phyloP scores from a whole-genome alignment of 2,113 vertebrate species.

The Etheostoma cragini region DNA sequence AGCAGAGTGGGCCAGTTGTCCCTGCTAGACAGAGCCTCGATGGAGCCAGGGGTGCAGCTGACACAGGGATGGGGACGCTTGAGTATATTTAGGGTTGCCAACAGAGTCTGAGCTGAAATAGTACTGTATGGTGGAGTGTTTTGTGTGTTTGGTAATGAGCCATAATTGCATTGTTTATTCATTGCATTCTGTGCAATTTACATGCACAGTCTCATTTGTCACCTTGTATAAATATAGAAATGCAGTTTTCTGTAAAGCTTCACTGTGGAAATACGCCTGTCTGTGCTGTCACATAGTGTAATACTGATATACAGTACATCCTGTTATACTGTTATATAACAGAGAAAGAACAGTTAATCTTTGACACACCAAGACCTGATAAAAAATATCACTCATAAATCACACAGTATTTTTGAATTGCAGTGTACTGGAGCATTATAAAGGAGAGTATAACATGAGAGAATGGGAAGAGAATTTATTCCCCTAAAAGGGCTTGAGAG shows the following conservation, averaged over 20 bases:
- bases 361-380: not conserved
- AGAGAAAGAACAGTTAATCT: not conserved
- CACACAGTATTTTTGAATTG: constrained; percentile 1
- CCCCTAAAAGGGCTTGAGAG: no score
- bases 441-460: not conserved
- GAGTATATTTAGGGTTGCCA: constrained; percentile 19
- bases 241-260: not conserved
- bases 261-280: not conserved
- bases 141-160: not conserved
- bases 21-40: constrained; percentile 4
- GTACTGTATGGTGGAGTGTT: not conserved
- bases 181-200: constrained; percentile 37
- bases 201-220: constrained; percentile 29
- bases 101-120: constrained; percentile 22
- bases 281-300: not conserved
- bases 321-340: not conserved
- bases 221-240: constrained; percentile 36
- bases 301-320: not conserved
- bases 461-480: no score
- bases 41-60: constrained; percentile 9
- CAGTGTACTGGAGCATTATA: not conserved
- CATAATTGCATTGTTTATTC: constrained; percentile 32
- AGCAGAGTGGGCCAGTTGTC: constrained; percentile 36
- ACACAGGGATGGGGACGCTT: constrained; percentile 9
- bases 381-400: constrained; percentile 14